Evolutionary conservation across 2,113 vertebrate species (phyloP).

Genomic region (Stictonetta naevosa): DNA sequence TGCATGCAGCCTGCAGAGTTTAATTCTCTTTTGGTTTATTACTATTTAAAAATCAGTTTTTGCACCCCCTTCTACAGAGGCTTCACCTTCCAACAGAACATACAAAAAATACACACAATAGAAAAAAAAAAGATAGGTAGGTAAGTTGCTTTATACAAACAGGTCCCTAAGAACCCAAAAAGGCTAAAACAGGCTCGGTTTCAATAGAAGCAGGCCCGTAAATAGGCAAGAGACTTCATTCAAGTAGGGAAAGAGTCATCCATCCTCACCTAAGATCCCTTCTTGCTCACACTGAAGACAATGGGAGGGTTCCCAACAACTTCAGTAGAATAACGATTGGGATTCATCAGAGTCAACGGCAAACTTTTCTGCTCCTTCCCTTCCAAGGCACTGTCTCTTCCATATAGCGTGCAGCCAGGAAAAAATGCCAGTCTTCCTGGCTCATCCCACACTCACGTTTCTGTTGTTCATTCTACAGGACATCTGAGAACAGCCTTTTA

Average conservation of each 20-base stretch:
- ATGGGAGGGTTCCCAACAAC: slow-evolving; percentile 36
- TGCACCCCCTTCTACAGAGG: slow-evolving; percentile 71
- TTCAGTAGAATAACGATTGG: slow-evolving; percentile 60
- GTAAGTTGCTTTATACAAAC: slow-evolving; percentile 73
- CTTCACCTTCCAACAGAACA: slow-evolving; percentile 73
- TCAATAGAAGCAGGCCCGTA: slow-evolving; percentile 72
- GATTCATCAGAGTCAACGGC: slow-evolving; percentile 66
- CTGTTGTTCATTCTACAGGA: slow-evolving; percentile 52
- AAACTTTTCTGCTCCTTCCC: slow-evolving; percentile 62
- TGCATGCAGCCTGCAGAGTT: slow-evolving; percentile 65
- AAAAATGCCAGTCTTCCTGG: slow-evolving; percentile 48
- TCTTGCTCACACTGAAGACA: slow-evolving; percentile 61
- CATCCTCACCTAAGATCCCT: slow-evolving; percentile 64
- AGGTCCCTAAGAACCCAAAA: slow-evolving; percentile 72
- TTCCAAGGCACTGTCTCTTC: slow-evolving; percentile 74
- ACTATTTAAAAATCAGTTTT: slow-evolving; percentile 71
- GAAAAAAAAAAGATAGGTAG: slow-evolving; percentile 67
- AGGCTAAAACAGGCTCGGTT: slow-evolving; percentile 72
- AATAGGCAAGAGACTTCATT: slow-evolving; percentile 71
- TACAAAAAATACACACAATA: slow-evolving; percentile 74
- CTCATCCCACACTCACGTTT: slow-evolving; percentile 39
- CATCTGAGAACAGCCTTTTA: slow-evolving; percentile 63
- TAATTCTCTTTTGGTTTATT: slow-evolving; percentile 74
- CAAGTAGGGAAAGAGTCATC: slow-evolving; percentile 67
- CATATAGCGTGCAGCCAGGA: slow-evolving; percentile 10